A percentile compares a stretch with the other conserved stretches of the same genome.
phyloP scores from a whole-genome alignment of 37 sponge, comb jelly and placozoan species.

The Tethya wilhelma region DNA sequence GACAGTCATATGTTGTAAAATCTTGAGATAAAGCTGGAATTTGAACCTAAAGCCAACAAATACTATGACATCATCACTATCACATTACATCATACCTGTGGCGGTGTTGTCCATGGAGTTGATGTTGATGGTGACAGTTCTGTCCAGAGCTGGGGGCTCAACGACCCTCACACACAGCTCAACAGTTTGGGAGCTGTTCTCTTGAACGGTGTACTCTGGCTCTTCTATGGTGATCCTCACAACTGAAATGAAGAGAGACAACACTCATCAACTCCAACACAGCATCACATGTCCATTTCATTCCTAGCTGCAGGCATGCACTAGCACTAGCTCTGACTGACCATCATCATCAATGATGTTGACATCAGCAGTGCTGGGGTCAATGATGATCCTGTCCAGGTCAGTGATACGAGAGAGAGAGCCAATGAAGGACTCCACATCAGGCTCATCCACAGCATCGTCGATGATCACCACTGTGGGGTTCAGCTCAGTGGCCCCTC shows the following conservation, averaged over 20 bases:
- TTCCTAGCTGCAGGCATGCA: too few relatives aligned
- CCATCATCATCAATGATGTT: conserved; percentile 31
- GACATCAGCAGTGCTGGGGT: not conserved
- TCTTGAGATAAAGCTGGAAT: too few relatives aligned
- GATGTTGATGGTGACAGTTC: conserved; percentile 4
- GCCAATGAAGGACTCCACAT: not conserved
- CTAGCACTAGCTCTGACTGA: not conserved
- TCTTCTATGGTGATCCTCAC: conserved; percentile 14
- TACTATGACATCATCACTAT: too few relatives aligned
- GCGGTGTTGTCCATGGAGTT: conserved; percentile 26
- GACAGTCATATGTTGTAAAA: too few relatives aligned
- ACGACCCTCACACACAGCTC: conserved; percentile 1
- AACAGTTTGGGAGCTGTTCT: not conserved
- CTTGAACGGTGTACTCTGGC: not conserved
- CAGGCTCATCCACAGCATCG: not conserved
- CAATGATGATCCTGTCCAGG: not conserved
- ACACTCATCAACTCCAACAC: not conserved
- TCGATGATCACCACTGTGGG: not conserved
- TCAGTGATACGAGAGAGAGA: not conserved
- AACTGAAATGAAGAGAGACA: not conserved
- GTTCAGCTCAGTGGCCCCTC: not conserved
- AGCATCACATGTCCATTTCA: too few relatives aligned
- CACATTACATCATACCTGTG: conserved; percentile 25
- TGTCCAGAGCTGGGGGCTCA: conserved; percentile 11
- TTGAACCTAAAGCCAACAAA: conserved; percentile 2